phyloP scores from a whole-genome alignment of 2,797 vertebrate species.

The Xiphorhynchus erythropygius region DNA sequence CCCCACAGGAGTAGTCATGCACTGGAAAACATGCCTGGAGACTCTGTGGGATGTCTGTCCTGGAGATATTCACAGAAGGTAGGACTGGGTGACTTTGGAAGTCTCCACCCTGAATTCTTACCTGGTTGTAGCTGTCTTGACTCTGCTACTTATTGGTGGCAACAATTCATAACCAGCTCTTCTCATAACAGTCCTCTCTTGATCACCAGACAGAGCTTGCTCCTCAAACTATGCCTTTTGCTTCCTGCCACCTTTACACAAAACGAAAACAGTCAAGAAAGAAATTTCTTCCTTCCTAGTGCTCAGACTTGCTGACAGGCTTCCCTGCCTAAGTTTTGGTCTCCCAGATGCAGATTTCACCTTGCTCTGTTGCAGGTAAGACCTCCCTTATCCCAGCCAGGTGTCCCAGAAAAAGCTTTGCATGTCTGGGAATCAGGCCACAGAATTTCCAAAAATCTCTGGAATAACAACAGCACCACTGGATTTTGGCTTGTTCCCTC shows the following conservation, averaged over 20 bases:
- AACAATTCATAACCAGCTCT: neutral
- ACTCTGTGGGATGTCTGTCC: neutral
- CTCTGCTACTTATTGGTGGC: neutral
- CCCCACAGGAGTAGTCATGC: neutral
- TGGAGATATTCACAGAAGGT: neutral
- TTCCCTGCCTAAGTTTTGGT: neutral
- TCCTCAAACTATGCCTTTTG: neutral
- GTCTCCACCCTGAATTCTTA: neutral
- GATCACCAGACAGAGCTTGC: neutral
- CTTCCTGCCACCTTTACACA: neutral
- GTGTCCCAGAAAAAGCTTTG: neutral
- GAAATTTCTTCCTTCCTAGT: neutral
- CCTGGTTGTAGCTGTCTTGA: neutral
- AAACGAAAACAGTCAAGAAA: neutral
- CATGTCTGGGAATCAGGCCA: neutral
- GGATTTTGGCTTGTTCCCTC: neutral
- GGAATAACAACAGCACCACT: neutral
- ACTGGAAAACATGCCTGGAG: neutral
- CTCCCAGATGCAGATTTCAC: neutral
- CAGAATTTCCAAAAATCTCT: neutral
- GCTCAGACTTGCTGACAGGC: neutral
- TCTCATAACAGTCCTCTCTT: neutral
- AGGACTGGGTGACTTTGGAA: neutral
- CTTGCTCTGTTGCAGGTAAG: neutral
- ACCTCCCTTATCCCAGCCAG: neutral